A percentile compares a stretch with the other conserved stretches of the same genome.
These are phyloP conservation scores for Caligus rogercresseyi DNA, from an alignment of 1,140 invertebrate genomes.

Conservation along the genomic window DNA sequence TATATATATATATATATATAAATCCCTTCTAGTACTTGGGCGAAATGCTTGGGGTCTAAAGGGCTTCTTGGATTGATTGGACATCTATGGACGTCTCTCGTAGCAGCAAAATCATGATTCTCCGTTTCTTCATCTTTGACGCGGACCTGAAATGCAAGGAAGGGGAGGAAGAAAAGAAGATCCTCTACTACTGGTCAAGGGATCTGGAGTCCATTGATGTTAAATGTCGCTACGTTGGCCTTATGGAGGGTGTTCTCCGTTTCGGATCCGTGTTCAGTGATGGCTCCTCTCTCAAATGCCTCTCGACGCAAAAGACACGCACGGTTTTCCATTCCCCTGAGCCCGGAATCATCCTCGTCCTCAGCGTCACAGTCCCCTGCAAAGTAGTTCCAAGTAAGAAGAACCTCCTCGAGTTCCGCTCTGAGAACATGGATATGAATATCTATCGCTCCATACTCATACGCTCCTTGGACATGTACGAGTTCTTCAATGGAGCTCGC, in stretches of 20 bases:
- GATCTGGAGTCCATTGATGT: neutral
- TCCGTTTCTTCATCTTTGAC: neutral
- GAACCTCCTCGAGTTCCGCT: neutral
- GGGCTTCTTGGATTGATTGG: too few species aligned
- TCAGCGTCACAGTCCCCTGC: neutral
- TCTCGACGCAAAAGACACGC: neutral
- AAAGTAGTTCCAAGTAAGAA: neutral
- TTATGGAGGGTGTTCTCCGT: neutral
- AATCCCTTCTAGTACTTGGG: too few species aligned
- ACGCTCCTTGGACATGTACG: neutral
- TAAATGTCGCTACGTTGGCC: neutral
- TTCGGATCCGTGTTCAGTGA: neutral
- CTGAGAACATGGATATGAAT: neutral
- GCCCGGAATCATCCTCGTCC: neutral
- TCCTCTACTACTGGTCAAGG: neutral
- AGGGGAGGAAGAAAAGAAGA: neutral
- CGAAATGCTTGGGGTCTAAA: too few species aligned
- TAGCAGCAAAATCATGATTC: neutral
- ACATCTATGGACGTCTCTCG: too few species aligned
- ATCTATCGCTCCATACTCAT: neutral
- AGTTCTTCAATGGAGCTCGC: neutral
- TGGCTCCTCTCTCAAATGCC: neutral
- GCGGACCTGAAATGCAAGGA: neutral
- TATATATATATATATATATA: too few species aligned
- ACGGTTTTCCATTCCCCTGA: neutral